phyloP scores from a whole-genome alignment of 2,888 invertebrate genomes.

The Patella ulyssiponensis region DNA sequence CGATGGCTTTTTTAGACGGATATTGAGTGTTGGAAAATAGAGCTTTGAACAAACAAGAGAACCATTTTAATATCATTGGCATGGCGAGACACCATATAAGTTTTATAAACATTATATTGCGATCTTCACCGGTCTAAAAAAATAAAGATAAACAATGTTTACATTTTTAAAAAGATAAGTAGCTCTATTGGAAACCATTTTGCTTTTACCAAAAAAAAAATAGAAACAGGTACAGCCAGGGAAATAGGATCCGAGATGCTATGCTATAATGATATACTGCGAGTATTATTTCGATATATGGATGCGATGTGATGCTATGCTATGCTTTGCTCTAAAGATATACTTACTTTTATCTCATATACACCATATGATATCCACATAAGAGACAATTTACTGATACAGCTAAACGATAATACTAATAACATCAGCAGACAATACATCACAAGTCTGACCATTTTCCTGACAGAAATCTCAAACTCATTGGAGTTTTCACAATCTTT shows the following conservation, averaged over 20 bases:
- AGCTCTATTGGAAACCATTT: too few relatives aligned
- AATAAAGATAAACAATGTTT: neutral
- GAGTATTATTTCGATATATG: too few relatives aligned
- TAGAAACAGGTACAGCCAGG: too few relatives aligned
- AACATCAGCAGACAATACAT: constrained; percentile 89
- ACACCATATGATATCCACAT: constrained; percentile 16
- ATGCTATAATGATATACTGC: too few relatives aligned
- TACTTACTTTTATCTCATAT: neutral
- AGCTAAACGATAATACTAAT: constrained; percentile 86
- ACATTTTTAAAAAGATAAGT: neutral
- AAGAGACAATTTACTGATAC: constrained; percentile 87
- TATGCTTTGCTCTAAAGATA: too few relatives aligned
- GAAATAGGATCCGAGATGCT: too few relatives aligned
- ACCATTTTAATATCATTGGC: neutral
- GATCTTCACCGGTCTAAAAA: neutral
- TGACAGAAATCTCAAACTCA: constrained; percentile 40
- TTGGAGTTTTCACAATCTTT: constrained; percentile 38
- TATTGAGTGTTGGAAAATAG: constrained; percentile 27
- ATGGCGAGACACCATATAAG: neutral
- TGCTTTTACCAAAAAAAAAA: too few relatives aligned
- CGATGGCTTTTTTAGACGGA: constrained; percentile 17
- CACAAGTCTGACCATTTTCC: constrained; percentile 74
- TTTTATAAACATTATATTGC: neutral
- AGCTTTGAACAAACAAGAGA: constrained; percentile 20
- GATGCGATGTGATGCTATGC: too few relatives aligned